phyloP scores from a whole-genome alignment of 2,113 vertebrate genomes.

The Toxotes jaculatrix region DNA sequence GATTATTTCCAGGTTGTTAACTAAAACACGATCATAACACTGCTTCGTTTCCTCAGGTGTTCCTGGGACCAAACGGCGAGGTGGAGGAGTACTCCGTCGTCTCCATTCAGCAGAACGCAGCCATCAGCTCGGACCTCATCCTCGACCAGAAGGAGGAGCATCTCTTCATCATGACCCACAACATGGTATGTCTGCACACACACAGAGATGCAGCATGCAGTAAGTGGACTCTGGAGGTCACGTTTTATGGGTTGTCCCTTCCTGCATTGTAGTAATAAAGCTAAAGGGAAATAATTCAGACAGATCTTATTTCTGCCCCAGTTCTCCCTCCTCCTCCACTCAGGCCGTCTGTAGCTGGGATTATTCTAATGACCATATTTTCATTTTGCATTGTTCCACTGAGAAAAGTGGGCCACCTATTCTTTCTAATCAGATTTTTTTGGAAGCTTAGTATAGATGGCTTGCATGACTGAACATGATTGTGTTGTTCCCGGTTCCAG shows the following conservation, averaged over 20 bases:
- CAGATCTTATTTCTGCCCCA: slow-evolving; percentile 36
- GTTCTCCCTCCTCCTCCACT: slow-evolving; percentile 14
- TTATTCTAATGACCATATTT: slow-evolving; percentile 59
- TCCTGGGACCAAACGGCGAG: slow-evolving; percentile 87
- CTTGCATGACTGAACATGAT: slow-evolving; percentile 48
- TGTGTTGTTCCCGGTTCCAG: slow-evolving; percentile 77
- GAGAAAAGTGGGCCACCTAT: slow-evolving; percentile 59
- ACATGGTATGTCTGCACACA: slow-evolving; percentile 83
- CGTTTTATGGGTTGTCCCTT: not conserved
- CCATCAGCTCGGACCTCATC: slow-evolving; percentile 91
- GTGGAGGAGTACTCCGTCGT: slow-evolving; percentile 87
- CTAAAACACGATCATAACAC: not conserved
- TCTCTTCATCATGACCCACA: slow-evolving; percentile 94
- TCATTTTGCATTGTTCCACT: slow-evolving; percentile 53
- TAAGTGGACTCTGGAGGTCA: not conserved
- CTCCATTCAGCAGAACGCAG: slow-evolving; percentile 86
- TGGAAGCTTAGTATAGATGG: slow-evolving; percentile 41
- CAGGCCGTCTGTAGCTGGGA: slow-evolving; percentile 29
- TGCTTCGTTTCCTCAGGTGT: slow-evolving; percentile 84
- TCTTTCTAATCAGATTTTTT: slow-evolving; percentile 68
- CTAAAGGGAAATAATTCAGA: slow-evolving; percentile 1
- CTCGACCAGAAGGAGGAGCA: slow-evolving; percentile 91
- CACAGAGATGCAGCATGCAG: not conserved
- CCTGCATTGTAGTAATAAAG: not conserved
- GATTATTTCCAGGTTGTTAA: not conserved